Base-by-base conservation (phyloP, 2,888 invertebrate species). In the Macrophya annulata region DNA sequence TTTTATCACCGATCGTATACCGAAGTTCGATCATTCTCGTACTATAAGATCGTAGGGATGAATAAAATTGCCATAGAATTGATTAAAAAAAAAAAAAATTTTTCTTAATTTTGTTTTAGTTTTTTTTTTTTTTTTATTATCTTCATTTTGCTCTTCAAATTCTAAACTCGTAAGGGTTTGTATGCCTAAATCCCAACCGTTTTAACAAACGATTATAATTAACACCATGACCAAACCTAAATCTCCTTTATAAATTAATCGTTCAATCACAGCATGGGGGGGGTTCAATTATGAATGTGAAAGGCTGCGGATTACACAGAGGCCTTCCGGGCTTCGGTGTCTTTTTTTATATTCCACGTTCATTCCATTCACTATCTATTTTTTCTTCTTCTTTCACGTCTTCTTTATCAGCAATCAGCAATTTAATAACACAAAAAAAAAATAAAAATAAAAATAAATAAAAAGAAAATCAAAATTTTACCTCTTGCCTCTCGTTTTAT, bases 401-500 rank as follows among this genome's bases (percentile, higher is more conserved):
- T 25, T 6, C 9, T 62, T 25, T 37, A 40, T 43, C 72, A 10
- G 9, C 15, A n/a, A 48, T 45, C 12, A 68, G 37, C 15, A 59
- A 31, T 81, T 71, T 37, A 55, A 81, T 81, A 5, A 65, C 37
- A 45, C 62, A 9, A 25, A 72, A 83, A 86, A 84, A 86, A 86
- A 84, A 84, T 85, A 86, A 87, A 85, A 86, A 85, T n/a, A n/a
- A n/a, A n/a, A n/a, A n/a, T n/a, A n/a, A 86, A 85, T 86, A 68
- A 74, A 85, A 71, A 85, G 21, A 25, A 31, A 25, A 31, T 25
- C 25, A 12, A 68, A 59, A 84, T 65, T 79, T 85, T 8, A 62
- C 62, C n/a, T 0, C n/a, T 55, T 17, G n/a, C 55, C n/a, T 17
- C 0, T 17, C 76, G 92, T 94, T 93, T 94, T 93, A 95, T 95